Base-by-base conservation (phyloP, 1,140 invertebrate species). In the Radopholus similis region DNA sequence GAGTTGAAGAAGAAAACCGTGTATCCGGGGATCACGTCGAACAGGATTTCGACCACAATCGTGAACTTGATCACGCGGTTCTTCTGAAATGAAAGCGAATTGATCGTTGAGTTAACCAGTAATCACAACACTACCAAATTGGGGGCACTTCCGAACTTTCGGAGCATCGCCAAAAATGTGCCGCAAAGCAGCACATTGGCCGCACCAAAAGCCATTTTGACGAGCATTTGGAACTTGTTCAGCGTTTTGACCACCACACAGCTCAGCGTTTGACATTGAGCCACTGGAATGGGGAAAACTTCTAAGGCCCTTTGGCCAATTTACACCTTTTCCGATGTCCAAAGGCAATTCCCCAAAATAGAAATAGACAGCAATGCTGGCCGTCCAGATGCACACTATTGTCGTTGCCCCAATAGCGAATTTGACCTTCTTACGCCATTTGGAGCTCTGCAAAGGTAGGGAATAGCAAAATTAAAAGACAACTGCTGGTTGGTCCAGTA, bases 291-390 rank as follows among this genome's bases (percentile, higher is more conserved):
- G 34, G 8, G 5, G 26, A 55, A 57, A n/a, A 57, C 18, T 57
- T 57, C 6, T n/a, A 57, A 3, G 11, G 13, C 26, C 11, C 13
- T 32, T 2, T 9, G 34, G 37, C 2, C 26, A 37, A 55, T 2
- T 47, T n/a, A 15, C 11, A 49, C 58, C 58, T 62, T 62, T 62
- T 11, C 26, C 34, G 9, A 62, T 15, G 13, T 62, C 18, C 11
- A 62, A 28, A 15, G 58, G 58, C 21, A 62, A 62, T 28, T 62
- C 58, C 6, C 5, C 23, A 21, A 62, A 30, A 47, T 62, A 62
- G 44, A 38, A 23, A 47, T 62, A 62, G 44, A 38, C 23, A 9
- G 13, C 34, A 9, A 38, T 42, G n/a, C 57, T 60, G 35, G 35
- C 23, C 4, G n/a, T 38, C 42, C 49, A 62, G 30, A 47, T 23